Evolutionary conservation across 2,797 vertebrate genomes (phyloP).

Genomic region (Eospalax fontanierii): DNA sequence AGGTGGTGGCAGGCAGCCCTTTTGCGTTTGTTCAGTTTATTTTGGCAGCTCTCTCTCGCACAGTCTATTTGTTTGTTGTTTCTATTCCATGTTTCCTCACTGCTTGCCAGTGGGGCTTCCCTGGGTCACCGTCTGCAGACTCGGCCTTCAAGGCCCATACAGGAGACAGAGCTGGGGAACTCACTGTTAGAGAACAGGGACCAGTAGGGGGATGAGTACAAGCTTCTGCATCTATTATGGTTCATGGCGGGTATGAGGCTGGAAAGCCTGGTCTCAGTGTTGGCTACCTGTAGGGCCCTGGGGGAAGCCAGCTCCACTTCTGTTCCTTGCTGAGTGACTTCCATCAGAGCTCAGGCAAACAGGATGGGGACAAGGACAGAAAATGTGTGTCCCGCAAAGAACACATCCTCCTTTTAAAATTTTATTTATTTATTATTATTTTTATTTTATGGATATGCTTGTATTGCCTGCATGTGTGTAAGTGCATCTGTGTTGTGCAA

Average conservation of each 20-base stretch:
- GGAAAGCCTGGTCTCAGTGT: not conserved
- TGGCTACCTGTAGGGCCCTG: not conserved
- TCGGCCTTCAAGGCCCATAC: not conserved
- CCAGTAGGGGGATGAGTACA: not conserved
- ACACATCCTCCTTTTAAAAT: not conserved
- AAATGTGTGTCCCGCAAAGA: not conserved
- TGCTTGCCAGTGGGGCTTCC: constrained; percentile 52
- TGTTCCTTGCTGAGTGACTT: not conserved
- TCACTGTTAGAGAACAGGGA: not conserved
- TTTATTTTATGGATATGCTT: too few relatives aligned
- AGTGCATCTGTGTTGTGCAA: too few relatives aligned
- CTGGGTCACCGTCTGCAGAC: not conserved
- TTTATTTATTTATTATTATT: too few relatives aligned
- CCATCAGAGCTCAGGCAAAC: not conserved
- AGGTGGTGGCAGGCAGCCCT: constrained; percentile 74
- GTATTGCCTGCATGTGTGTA: too few relatives aligned
- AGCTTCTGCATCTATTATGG: not conserved
- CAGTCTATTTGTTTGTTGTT: constrained; percentile 72
- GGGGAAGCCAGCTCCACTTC: not conserved
- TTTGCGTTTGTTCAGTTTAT: constrained; percentile 70
- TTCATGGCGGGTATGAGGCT: accelerated
- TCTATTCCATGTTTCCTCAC: constrained; percentile 63
- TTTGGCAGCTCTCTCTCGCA: constrained; percentile 69
- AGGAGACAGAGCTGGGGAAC: not conserved
- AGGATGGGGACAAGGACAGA: not conserved